Percentiles rank a stretch among this genome's conserved stretches.
Conservation (phyloP, 64 coral and sea anemone genomes). For the Stichodactyla helianthus region DNA sequence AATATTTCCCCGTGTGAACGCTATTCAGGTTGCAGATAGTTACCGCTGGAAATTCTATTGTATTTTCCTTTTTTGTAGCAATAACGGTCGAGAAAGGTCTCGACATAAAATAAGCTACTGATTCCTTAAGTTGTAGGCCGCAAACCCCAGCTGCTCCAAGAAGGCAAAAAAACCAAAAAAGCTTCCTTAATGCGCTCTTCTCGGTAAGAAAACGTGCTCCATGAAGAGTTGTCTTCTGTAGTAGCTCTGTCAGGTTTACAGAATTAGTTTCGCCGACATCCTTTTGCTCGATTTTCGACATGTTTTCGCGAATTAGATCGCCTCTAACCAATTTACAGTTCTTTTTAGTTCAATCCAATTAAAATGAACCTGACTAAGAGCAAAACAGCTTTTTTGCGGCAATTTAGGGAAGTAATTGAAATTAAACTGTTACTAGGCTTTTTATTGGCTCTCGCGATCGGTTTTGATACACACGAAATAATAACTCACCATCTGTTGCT, state of each 20-base stretch:
- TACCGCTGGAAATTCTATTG: conserved; percentile 14
- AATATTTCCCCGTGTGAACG: background rate
- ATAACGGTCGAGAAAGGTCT: conserved; percentile 35
- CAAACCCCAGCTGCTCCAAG: background rate
- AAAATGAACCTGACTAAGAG: too few species aligned
- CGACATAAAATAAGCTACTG: background rate
- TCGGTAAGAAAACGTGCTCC: conserved; percentile 10
- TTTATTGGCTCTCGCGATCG: too few species aligned
- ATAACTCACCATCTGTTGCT: too few species aligned
- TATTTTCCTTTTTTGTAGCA: background rate
- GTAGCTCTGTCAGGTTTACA: background rate
- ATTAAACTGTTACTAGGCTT: too few species aligned
- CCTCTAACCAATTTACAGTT: too few species aligned
- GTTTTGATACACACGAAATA: too few species aligned
- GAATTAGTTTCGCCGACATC: background rate
- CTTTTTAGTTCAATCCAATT: too few species aligned
- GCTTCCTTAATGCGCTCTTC: background rate
- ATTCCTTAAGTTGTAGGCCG: background rate
- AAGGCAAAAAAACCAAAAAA: conserved; percentile 18
- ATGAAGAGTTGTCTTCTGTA: conserved; percentile 16
- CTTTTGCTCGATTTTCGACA: background rate
- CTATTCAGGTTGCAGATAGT: conserved; percentile 37
- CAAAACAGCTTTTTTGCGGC: too few species aligned
- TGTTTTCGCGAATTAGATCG: background rate
- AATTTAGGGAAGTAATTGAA: too few species aligned